Evolutionary conservation across 1,140 invertebrate genomes (phyloP), one percentile per base, ranked within the genome.

Genomic region (Colletes gigas): DNA sequence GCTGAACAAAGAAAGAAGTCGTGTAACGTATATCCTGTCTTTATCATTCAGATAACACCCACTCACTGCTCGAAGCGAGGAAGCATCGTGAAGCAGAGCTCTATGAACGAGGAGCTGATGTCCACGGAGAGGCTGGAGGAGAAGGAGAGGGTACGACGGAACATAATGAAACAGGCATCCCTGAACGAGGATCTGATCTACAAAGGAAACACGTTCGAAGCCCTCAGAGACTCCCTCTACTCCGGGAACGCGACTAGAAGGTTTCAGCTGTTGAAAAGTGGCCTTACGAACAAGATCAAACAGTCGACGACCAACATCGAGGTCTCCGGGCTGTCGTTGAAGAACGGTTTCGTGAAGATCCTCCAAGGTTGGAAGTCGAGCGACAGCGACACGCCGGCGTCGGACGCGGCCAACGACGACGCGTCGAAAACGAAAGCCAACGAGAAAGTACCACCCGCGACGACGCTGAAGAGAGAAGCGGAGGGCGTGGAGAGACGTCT

Each of bases 51-150:
- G 77, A 41, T 73, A 55, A 65, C 50, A 65, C 52, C 77, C 9
- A 54, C 19, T 73, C 50, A 57, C 10, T 60, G 50, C 10, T n/a
- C 93, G 39, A 94, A 94, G 71, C 94, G 94, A 79, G 94, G 95
- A 39, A 95, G 94, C 57, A 95, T 97, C 17, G 95, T 97, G 73
- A 98, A 98, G 88, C 97, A 98, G 89, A 96, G 96, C 77, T 98
- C 97, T 1, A 94, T 98, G 80, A 98, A 98, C 90, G 97, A 98
- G 91, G 97, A 98, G 89, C 93, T 98, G 7, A 97, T 98, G 96
- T 97, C 96, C 1, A 95, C 95, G 17, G 97, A 98, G 87, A 94
- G 97, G 80, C 91, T 98, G 84, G 93, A 96, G 80, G 97, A 98
- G 92, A 97, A 97, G 87, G 97, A 98, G 90, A 94, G 95, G 47